Conservation (phyloP, 2,888 invertebrate species). For the Philaethria dido region DNA sequence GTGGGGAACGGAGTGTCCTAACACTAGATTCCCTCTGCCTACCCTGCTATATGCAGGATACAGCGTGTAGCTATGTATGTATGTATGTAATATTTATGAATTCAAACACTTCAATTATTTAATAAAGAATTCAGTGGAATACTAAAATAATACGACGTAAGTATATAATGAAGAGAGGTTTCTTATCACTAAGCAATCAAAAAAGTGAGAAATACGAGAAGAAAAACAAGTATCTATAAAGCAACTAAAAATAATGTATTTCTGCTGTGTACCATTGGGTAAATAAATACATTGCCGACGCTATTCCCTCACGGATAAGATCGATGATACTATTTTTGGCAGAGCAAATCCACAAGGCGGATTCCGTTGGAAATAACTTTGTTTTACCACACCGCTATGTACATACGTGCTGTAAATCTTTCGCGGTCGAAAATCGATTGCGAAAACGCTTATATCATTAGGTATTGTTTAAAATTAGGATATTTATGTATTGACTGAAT, state of each 20-base stretch:
- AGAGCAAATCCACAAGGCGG: conserved; percentile 75
- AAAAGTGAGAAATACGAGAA: not conserved
- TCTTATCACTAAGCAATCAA: not conserved
- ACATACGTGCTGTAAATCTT: conserved; percentile 70
- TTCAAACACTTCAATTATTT: no score
- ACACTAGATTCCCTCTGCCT: no score
- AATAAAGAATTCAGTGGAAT: no score
- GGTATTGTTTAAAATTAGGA: conserved; percentile 39
- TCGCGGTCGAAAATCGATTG: conserved; percentile 68
- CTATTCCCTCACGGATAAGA: conserved; percentile 69
- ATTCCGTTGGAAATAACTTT: conserved; percentile 78
- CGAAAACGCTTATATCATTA: conserved; percentile 67
- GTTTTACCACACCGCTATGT: conserved; percentile 65
- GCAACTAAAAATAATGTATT: conserved; percentile 29
- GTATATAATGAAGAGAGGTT: no score
- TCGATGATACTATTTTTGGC: conserved; percentile 79
- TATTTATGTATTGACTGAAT: not conserved
- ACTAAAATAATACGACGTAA: no score
- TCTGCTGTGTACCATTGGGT: conserved; percentile 55
- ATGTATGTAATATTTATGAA: no score
- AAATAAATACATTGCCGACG: conserved; percentile 69
- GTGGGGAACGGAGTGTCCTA: no score
- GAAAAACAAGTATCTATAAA: conserved; percentile 19
- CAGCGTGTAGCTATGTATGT: no score
- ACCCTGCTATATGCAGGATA: no score